phyloP scores from a whole-genome alignment of 2,888 invertebrate species.

The Branchipolynoe longqiensis region DNA sequence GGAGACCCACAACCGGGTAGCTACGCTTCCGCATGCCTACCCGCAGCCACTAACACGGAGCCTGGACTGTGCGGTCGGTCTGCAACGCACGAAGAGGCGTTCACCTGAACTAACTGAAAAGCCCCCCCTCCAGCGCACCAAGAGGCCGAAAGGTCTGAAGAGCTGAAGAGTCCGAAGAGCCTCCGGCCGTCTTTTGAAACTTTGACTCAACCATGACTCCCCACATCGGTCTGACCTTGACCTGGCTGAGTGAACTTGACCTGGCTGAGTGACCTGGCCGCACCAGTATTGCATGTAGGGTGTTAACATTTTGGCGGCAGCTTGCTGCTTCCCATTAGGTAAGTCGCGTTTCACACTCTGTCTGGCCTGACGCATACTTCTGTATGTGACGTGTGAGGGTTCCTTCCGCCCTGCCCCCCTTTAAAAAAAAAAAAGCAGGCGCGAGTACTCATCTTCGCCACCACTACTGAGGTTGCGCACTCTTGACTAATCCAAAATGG shows the following conservation, averaged over 20 bases:
- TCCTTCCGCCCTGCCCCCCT: background rate
- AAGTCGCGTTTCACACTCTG: conserved; percentile 35
- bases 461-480: too few relatives aligned
- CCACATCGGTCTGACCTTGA: conserved; percentile 24
- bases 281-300: conserved; percentile 48
- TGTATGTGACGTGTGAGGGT: too few relatives aligned
- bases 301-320: conserved; percentile 21
- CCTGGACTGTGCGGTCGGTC: too few relatives aligned
- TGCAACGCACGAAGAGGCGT: too few relatives aligned
- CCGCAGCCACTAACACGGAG: too few relatives aligned
- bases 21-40: too few relatives aligned
- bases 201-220: conserved; percentile 50
- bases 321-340: conserved; percentile 25
- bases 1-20: too few relatives aligned
- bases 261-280: conserved; percentile 53
- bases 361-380: conserved; percentile 4
- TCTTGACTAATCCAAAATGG: too few relatives aligned
- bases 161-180: background rate
- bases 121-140: too few relatives aligned
- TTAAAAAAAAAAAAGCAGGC: background rate
- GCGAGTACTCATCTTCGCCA: too few relatives aligned
- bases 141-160: background rate
- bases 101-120: too few relatives aligned
- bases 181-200: background rate
- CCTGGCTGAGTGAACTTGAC: conserved; percentile 51